Evolutionary conservation across 2,888 invertebrate species (phyloP).

Genomic region (Cryptus armator): DNA sequence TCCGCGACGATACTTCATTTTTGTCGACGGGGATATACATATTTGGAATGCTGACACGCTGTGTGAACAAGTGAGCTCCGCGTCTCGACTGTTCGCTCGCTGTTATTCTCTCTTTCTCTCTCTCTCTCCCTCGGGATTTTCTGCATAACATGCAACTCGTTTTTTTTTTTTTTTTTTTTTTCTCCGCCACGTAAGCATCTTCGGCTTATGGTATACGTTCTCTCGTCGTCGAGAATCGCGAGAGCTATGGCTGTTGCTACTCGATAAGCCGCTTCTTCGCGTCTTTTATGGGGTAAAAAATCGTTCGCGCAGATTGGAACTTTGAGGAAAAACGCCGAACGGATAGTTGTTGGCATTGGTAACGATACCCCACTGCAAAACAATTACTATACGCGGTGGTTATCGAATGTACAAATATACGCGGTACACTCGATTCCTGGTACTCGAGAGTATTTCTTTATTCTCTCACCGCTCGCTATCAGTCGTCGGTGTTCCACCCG

Average conservation of each 20-base stretch:
- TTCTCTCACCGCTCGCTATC: conserved; percentile 31
- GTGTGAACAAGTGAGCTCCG: conserved; percentile 70
- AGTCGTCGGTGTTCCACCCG: conserved; percentile 10
- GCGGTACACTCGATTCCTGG: neutral
- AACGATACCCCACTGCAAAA: neutral
- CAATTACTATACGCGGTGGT: neutral
- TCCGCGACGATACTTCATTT: conserved; percentile 66
- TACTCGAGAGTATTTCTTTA: neutral
- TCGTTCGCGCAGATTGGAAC: neutral
- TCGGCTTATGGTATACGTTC: conserved; percentile 59
- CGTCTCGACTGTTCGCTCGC: conserved; percentile 50
- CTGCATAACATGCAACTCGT: conserved; percentile 52
- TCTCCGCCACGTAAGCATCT: conserved; percentile 74
- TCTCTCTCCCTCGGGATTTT: conserved; percentile 33
- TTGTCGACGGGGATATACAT: conserved; percentile 64
- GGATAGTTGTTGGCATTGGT: neutral
- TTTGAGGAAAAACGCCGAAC: neutral
- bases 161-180: conserved; percentile 64
- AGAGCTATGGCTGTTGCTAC: conserved; percentile 59
- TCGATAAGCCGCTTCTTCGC: conserved; percentile 70
- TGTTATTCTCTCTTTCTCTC: conserved; percentile 27
- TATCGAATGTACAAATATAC: neutral
- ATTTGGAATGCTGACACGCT: conserved; percentile 75
- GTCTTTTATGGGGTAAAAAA: neutral
- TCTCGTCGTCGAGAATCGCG: conserved; percentile 23